Evolutionary conservation across 1,140 invertebrate species (phyloP).

Genomic region (Oreohelix idahoensis): DNA sequence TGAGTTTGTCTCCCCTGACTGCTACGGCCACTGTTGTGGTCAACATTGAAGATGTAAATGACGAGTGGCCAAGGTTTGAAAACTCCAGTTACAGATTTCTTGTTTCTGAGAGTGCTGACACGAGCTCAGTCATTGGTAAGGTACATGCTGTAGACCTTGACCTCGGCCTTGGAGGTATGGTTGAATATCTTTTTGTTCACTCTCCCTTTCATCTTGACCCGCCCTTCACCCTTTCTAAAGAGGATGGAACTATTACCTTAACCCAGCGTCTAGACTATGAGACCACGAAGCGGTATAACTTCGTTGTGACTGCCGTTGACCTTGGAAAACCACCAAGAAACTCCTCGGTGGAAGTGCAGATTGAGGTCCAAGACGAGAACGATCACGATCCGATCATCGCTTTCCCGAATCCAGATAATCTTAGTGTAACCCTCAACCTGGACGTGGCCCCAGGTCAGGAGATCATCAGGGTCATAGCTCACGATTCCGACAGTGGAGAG

Average conservation of each 20-base stretch:
- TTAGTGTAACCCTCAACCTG: conserved; percentile 48
- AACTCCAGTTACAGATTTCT: conserved; percentile 84
- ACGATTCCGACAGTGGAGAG: conserved; percentile 50
- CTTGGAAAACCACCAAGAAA: conserved; percentile 77
- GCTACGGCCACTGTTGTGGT: conserved; percentile 84
- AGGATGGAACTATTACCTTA: conserved; percentile 84
- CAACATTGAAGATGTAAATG: conserved; percentile 89
- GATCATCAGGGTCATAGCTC: conserved; percentile 50
- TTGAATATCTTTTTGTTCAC: conserved; percentile 85
- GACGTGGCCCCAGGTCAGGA: conserved; percentile 43
- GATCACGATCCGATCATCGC: conserved; percentile 59
- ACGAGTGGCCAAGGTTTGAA: conserved; percentile 89
- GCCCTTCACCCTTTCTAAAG: conserved; percentile 26
- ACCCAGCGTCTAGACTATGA: conserved; percentile 90
- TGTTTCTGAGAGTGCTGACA: conserved; percentile 86
- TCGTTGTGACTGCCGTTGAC: conserved; percentile 87
- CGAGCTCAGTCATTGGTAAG: conserved; percentile 86
- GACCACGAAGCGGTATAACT: conserved; percentile 86
- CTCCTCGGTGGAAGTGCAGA: conserved; percentile 80
- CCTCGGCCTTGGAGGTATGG: conserved; percentile 89
- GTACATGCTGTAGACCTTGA: conserved; percentile 93
- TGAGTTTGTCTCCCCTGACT: conserved; percentile 82
- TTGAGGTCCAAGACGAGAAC: conserved; percentile 86
- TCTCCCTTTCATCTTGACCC: conserved; percentile 8
- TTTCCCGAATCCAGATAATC: conserved; percentile 52